Conservation (phyloP, 2,797 vertebrate species). For the Uromys caudimaculatus region DNA sequence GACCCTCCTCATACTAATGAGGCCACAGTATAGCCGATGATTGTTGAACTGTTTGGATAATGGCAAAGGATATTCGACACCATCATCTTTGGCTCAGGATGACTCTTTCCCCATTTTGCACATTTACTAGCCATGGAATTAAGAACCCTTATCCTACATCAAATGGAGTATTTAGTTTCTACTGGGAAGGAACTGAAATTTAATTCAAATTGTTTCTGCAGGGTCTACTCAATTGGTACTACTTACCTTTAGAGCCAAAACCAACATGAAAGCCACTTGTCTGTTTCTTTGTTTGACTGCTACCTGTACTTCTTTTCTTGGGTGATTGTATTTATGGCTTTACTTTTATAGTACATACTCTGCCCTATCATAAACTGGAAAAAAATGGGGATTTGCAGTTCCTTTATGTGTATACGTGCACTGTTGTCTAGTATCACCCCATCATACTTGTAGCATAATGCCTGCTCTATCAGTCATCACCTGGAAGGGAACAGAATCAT, state of each 20-base stretch:
- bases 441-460: neutral
- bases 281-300: constrained; percentile 75
- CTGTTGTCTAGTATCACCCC: neutral
- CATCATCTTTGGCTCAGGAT: constrained; percentile 24
- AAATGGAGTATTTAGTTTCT: constrained; percentile 55
- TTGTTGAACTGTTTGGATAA: neutral
- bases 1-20: neutral
- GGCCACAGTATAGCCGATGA: neutral
- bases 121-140: neutral
- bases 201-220: constrained; percentile 50
- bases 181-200: neutral
- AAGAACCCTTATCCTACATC: neutral
- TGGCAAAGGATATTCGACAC: constrained; percentile 20
- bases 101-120: constrained; percentile 32
- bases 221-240: constrained; percentile 35
- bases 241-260: constrained; percentile 71
- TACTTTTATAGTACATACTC: constrained; percentile 52
- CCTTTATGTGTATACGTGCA: neutral
- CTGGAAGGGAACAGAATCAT: neutral
- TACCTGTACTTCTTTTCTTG: constrained; percentile 61
- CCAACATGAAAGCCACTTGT: constrained; percentile 80
- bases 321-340: constrained; percentile 10
- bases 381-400: neutral
- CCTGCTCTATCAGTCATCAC: neutral
- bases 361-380: constrained; percentile 53